Conservation (phyloP, 2,113 vertebrate species). For the Seriola quinqueradiata region DNA sequence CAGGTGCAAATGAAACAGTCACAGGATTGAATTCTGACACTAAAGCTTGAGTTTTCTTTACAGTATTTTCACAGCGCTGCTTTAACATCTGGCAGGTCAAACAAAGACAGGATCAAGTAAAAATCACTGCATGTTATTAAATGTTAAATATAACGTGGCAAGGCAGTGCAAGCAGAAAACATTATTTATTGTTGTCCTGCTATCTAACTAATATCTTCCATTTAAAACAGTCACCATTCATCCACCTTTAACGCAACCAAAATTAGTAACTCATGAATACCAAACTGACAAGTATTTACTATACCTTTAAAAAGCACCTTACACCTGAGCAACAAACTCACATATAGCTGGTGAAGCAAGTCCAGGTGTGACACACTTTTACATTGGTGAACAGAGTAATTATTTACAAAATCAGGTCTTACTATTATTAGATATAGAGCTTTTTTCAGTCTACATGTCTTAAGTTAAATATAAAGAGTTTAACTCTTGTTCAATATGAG, state of each 20-base stretch:
- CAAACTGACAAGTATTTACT: constrained; percentile 46
- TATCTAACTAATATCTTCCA: not conserved
- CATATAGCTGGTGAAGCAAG: constrained; percentile 37
- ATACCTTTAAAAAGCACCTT: constrained; percentile 56
- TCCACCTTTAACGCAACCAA: not conserved
- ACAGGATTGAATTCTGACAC: constrained; percentile 23
- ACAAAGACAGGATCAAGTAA: not conserved
- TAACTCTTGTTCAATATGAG: not conserved
- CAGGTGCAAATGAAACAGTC: constrained; percentile 30
- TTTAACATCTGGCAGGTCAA: not conserved
- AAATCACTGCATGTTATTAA: not conserved
- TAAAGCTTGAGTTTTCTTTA: constrained; percentile 14
- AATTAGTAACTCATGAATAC: constrained; percentile 33
- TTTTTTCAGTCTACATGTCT: not conserved
- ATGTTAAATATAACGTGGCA: not conserved
- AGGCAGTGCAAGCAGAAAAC: not conserved
- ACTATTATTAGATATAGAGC: not conserved
- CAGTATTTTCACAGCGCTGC: not conserved
- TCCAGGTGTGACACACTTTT: not conserved
- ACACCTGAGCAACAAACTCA: constrained; percentile 62
- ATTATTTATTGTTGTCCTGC: not conserved
- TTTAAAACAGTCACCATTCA: not conserved
- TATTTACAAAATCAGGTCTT: not conserved
- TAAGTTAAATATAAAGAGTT: not conserved
- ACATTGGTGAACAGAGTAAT: not conserved